A percentile compares a stretch with the other conserved stretches of the same genome.
These are phyloP conservation scores for Edolisoma coerulescens DNA, from an alignment of 2,113 vertebrate species.

Conservation along the genomic window DNA sequence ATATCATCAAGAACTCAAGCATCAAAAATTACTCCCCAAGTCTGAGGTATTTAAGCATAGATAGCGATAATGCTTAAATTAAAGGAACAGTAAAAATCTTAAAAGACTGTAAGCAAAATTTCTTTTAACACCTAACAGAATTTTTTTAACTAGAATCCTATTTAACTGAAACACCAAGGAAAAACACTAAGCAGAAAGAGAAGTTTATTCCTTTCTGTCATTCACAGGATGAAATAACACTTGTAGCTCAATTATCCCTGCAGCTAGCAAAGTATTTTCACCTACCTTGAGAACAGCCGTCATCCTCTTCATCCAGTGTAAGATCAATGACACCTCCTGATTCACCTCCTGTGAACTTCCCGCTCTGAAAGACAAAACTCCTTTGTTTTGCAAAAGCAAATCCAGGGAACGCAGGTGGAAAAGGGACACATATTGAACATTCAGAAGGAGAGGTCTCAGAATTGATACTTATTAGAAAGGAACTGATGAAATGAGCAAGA, in stretches of 20 bases:
- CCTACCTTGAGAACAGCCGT: slow-evolving; percentile 66
- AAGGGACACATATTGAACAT: background rate
- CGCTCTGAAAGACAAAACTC: slow-evolving; percentile 75
- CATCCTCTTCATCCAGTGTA: slow-evolving; percentile 81
- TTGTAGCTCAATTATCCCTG: background rate
- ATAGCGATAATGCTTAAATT: background rate
- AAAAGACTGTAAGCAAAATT: background rate
- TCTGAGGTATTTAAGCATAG: background rate
- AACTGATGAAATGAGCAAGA: background rate
- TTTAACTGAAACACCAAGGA: background rate
- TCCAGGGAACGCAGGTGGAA: background rate
- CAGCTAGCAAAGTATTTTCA: background rate
- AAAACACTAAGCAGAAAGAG: background rate
- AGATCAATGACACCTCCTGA: slow-evolving; percentile 80
- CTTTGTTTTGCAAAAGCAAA: slow-evolving; percentile 63
- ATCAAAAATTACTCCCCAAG: background rate
- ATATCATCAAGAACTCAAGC: background rate
- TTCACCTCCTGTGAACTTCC: slow-evolving; percentile 63
- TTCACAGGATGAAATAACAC: background rate
- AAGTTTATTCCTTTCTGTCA: background rate
- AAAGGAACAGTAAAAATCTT: background rate
- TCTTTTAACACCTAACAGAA: background rate
- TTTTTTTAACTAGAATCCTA: background rate
- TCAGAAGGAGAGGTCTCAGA: background rate
- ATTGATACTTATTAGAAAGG: background rate